phyloP scores from a whole-genome alignment of 2,113 vertebrate species.

The Chaetorhynchus papuensis region DNA sequence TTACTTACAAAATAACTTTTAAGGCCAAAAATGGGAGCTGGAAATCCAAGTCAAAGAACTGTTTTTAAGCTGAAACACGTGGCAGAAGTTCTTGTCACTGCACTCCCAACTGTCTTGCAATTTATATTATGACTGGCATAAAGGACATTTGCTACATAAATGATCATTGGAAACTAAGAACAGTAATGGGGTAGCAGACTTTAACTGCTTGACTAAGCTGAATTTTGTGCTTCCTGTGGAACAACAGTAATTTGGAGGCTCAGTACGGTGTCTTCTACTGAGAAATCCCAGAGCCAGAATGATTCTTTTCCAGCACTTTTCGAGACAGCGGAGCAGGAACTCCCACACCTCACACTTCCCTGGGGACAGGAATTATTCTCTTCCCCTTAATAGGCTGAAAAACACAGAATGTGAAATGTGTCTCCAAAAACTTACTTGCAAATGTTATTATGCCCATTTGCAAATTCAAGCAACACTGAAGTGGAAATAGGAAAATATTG shows the following conservation, averaged over 20 bases:
- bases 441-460: neutral
- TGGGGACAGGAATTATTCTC: neutral
- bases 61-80: neutral
- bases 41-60: neutral
- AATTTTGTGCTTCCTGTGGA: neutral
- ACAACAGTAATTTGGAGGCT: neutral
- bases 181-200: neutral
- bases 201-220: accelerated
- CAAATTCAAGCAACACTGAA: neutral
- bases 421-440: neutral
- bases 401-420: neutral
- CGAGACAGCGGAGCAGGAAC: neutral
- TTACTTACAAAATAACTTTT: neutral
- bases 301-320: neutral
- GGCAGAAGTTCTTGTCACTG: neutral
- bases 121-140: neutral
- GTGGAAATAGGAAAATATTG: neutral
- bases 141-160: neutral
- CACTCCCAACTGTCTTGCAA: neutral
- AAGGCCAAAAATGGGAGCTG: neutral
- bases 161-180: neutral
- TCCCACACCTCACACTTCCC: neutral
- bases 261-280: neutral
- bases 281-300: neutral
- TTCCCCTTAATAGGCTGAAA: neutral